Conservation (phyloP, 2,797 vertebrate genomes). For the Pteronotus mesoamericanus region DNA sequence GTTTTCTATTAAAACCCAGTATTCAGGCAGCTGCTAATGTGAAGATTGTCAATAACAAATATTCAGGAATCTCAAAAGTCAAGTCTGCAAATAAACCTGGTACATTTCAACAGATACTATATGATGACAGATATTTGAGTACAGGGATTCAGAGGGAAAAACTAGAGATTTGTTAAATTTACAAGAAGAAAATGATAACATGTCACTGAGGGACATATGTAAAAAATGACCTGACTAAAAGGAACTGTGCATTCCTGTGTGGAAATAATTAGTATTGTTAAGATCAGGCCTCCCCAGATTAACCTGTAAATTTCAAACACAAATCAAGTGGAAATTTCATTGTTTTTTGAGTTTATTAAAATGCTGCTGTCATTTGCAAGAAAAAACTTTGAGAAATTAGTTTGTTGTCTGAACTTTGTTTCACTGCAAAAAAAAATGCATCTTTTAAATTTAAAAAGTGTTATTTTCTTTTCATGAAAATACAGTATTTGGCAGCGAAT, state of each 20-base stretch:
- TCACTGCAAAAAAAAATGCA: neutral
- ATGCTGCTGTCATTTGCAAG: neutral
- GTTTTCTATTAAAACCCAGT: neutral
- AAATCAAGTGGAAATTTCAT: neutral
- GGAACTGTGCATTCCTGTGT: neutral
- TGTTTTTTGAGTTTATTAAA: conserved; percentile 38
- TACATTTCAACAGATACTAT: neutral
- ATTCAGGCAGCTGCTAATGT: neutral
- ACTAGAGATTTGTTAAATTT: neutral
- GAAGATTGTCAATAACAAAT: neutral
- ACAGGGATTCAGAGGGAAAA: neutral
- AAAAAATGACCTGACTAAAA: neutral
- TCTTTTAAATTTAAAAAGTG: conserved; percentile 12
- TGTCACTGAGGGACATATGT: neutral
- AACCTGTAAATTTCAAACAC: neutral
- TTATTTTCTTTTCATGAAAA: conserved; percentile 6
- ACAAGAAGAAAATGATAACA: neutral
- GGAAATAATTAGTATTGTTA: neutral
- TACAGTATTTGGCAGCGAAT: neutral
- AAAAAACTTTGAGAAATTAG: neutral
- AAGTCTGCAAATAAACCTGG: neutral
- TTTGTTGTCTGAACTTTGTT: neutral
- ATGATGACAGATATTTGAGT: neutral
- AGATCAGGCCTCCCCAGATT: neutral
- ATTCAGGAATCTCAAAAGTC: neutral